Base-by-base conservation (phyloP, 2,797 vertebrate species). In the Lithobates sylvaticus region DNA sequence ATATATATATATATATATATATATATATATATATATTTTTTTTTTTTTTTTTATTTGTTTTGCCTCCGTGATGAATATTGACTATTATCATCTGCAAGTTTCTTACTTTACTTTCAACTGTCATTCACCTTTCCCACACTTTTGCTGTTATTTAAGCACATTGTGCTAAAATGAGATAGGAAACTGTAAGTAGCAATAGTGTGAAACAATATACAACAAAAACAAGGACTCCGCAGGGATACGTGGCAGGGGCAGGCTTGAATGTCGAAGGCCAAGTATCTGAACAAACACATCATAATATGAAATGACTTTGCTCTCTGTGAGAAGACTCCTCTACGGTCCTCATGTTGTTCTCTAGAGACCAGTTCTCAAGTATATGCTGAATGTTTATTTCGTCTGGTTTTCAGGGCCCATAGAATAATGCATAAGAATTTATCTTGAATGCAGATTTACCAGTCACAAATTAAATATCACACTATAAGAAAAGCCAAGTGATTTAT, bases 201-300 rank as follows among this genome's bases (percentile, higher is more conserved):
- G 70, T 81, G 88, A 89, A 89, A 90, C 90, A 72, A 58, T 78
- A 86, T 90, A 82, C 92, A 88, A 68, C 3, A 67, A 86, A 92
- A 91, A 85, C 88, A 76, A 32, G 61, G 10, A 18, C 34, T 23
- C 34, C 12, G n/a, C 15, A n/a, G 61, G 64, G 47, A 90, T 58
- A 84, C 39, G 36, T 78, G 23, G 77, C 39, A 10, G 39, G 23
- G 36, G 10, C 34, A 50, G 26, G 29, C 42, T 50, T 27, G 42
- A 29, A 50, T 50, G 42, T 77, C 29, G 29, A 61, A 77, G 75
- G 75, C 74, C 50, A 76, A 7, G 18, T 54, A 29, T 77, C 50
- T 58, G 29, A 77, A 50, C 26, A 75, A 75, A 75, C 72, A 75
- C 42, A 27, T 75, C 44, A 75, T 36, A 50, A 27, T 75, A 42